Percentiles rank a stretch among this genome's conserved stretches.
These are phyloP conservation scores for Dendrophyllia cribrosa DNA, from an alignment of 64 coral and sea anemone species.

Conservation along the genomic window DNA sequence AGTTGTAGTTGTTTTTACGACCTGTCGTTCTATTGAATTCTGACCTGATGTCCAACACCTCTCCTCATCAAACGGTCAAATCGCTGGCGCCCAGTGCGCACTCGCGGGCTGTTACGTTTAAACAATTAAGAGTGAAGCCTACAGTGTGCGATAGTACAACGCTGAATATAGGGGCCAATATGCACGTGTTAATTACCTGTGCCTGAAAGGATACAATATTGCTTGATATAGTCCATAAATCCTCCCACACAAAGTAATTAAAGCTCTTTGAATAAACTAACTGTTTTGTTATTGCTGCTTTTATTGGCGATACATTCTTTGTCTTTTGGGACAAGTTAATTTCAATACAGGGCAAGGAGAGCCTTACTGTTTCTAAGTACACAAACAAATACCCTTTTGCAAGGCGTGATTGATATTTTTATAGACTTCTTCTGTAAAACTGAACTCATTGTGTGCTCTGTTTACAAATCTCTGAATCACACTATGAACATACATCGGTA, in stretches of 20 bases:
- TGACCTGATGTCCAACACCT: not conserved
- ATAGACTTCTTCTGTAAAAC: conserved; percentile 91
- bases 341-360: conserved; percentile 86
- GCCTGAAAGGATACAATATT: conserved; percentile 96
- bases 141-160: conserved; percentile 53
- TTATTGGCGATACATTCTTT: conserved; percentile 98
- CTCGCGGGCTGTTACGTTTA: conserved; percentile 32
- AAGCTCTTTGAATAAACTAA: conserved; percentile 98
- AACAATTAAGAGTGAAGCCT: conserved; percentile 44
- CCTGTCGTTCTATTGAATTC: conserved; percentile 26
- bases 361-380: conserved; percentile 88
- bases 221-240: conserved; percentile 88
- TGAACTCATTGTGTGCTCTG: conserved; percentile 90
- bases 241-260: conserved; percentile 99
- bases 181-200: conserved; percentile 91
- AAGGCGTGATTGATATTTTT: conserved; percentile 97
- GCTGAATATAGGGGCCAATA: conserved; percentile 52
- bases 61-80: not conserved
- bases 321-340: conserved; percentile 83
- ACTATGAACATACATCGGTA: conserved; percentile 69
- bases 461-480: conserved; percentile 89
- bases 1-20: conserved; percentile 1
- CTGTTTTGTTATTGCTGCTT: conserved; percentile 90
- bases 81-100: conserved; percentile 1
- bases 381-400: conserved; percentile 95